Evolutionary conservation across 2,888 invertebrate species (phyloP).

Genomic region (Halocaridina rubra): DNA sequence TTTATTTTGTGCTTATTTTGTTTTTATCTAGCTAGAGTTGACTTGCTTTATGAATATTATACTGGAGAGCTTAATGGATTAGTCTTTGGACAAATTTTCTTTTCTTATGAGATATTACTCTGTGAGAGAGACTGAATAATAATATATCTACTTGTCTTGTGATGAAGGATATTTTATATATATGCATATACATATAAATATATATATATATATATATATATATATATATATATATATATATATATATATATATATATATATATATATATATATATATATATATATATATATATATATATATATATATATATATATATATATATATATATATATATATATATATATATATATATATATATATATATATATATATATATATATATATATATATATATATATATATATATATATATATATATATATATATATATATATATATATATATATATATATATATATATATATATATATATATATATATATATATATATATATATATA

Average conservation of each 20-base stretch:
- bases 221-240: constrained; percentile 35
- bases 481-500: constrained; percentile 47
- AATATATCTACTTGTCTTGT: too few species aligned
- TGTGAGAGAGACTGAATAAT: too few species aligned
- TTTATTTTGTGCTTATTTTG: too few species aligned
- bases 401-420: constrained; percentile 34
- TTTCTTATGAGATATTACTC: too few species aligned
- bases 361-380: constrained; percentile 34
- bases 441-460: constrained; percentile 46
- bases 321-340: constrained; percentile 41
- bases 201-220: constrained; percentile 45
- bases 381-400: constrained; percentile 34
- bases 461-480: constrained; percentile 40
- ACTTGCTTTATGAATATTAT: too few species aligned
- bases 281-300: constrained; percentile 44
- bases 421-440: constrained; percentile 36
- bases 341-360: constrained; percentile 28
- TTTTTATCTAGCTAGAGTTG: too few species aligned
- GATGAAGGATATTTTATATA: not conserved
- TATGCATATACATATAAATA: constrained; percentile 35
- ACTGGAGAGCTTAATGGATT: too few species aligned
- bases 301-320: constrained; percentile 42
- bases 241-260: constrained; percentile 43
- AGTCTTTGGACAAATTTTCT: not conserved
- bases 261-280: constrained; percentile 38